Conservation (phyloP, 1,140 invertebrate genomes). For the Dryas iulia region DNA sequence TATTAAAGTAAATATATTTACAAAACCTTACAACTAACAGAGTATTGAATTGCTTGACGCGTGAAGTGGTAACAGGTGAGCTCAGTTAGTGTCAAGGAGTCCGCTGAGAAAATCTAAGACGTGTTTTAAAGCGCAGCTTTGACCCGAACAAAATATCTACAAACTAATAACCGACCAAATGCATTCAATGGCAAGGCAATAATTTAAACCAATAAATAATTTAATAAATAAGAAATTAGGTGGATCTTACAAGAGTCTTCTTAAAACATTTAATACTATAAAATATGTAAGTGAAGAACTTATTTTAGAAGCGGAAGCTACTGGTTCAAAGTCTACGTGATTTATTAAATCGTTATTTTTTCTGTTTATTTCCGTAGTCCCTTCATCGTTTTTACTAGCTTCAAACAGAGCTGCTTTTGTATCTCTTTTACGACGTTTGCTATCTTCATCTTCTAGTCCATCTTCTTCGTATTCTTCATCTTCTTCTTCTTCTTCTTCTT, state of each 20-base stretch:
- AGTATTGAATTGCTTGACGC: conserved; percentile 74
- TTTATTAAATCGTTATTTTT: conserved; percentile 43
- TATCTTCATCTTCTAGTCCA: conserved; percentile 36
- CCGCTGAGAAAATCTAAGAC: neutral
- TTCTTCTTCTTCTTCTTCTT: conserved; percentile 33
- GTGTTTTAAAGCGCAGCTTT: conserved; percentile 1
- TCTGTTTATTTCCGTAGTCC: conserved; percentile 29
- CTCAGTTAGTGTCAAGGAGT: conserved; percentile 7
- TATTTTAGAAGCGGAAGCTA: conserved; percentile 8
- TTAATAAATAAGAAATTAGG: conserved; percentile 43
- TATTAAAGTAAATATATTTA: conserved; percentile 72
- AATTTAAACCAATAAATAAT: conserved; percentile 71
- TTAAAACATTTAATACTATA: conserved; percentile 11
- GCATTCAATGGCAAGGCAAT: conserved; percentile 74
- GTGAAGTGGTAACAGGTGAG: conserved; percentile 63
- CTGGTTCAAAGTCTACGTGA: conserved; percentile 50
- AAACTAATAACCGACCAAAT: conserved; percentile 53
- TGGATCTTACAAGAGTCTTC: conserved; percentile 44
- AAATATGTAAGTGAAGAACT: conserved; percentile 7
- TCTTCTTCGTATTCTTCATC: conserved; percentile 49
- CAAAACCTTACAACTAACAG: conserved; percentile 69
- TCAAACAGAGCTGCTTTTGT: conserved; percentile 60
- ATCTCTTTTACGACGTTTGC: conserved; percentile 50
- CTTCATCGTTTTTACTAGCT: conserved; percentile 44
- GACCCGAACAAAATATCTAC: conserved; percentile 13